These are phyloP conservation scores for Portunus trituberculatus DNA, from an alignment of 1,140 invertebrate genomes.

Conservation along the genomic window DNA sequence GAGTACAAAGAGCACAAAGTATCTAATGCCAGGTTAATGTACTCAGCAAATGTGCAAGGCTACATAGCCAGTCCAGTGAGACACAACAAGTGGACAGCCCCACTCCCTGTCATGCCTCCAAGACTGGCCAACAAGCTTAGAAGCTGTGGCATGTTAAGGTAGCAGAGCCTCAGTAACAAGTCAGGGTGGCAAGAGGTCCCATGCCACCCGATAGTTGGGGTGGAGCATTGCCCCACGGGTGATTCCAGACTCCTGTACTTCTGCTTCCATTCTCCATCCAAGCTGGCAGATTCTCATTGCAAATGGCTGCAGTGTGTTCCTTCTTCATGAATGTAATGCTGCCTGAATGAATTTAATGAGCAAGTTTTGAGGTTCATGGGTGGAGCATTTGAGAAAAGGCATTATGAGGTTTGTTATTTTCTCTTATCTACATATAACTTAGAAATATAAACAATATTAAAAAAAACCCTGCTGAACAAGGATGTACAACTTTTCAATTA, in stretches of 20 bases:
- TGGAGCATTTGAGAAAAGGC: background rate
- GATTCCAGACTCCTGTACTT: background rate
- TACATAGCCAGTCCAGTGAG: conserved; percentile 43
- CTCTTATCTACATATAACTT: too few relatives aligned
- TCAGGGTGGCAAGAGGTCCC: background rate
- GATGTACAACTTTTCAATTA: too few relatives aligned
- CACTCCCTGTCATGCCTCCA: conserved; percentile 58
- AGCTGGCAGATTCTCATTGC: background rate
- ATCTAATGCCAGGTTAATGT: conserved; percentile 66
- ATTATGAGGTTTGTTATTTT: background rate
- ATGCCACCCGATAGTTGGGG: background rate
- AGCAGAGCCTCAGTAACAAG: conserved; percentile 38
- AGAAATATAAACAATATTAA: too few relatives aligned
- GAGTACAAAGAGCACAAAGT: conserved; percentile 71
- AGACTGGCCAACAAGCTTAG: conserved; percentile 24
- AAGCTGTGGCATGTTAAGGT: conserved; percentile 43
- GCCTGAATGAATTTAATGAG: background rate
- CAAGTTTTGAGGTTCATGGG: background rate
- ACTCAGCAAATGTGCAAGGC: conserved; percentile 61
- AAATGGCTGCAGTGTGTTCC: background rate
- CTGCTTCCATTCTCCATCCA: background rate
- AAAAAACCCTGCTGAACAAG: too few relatives aligned
- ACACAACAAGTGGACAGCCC: conserved; percentile 30
- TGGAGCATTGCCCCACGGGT: background rate
- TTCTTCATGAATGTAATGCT: background rate